phyloP scores from a whole-genome alignment of 2,113 vertebrate species.

The Lophius piscatorius region DNA sequence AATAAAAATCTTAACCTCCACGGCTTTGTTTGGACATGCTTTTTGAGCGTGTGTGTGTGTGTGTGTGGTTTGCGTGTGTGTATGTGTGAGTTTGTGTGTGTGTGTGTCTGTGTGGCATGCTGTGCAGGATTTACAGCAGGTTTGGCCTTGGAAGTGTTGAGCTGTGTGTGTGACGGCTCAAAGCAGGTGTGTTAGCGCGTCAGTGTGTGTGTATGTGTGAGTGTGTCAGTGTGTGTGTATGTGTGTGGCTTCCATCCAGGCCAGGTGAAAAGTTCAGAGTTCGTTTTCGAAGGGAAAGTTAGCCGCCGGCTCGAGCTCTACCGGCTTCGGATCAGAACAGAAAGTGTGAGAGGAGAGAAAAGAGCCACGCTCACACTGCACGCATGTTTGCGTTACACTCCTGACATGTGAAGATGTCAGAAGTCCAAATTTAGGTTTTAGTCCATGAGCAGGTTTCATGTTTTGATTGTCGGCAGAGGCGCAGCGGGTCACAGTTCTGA shows the following conservation, averaged over 20 bases:
- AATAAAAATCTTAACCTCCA: conserved; percentile 24
- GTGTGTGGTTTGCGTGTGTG: conserved; percentile 35
- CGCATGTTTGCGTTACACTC: neutral
- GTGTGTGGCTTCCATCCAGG: conserved; percentile 14
- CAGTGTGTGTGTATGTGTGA: conserved; percentile 28
- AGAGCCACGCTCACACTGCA: conserved; percentile 3
- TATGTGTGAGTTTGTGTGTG: conserved; percentile 23
- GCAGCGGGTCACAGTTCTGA: too few species aligned
- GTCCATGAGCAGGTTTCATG: neutral
- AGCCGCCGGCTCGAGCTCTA: conserved; percentile 1
- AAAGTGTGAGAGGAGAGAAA: conserved; percentile 2
- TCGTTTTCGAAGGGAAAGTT: conserved; percentile 72
- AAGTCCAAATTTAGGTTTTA: neutral
- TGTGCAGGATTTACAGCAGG: conserved; percentile 59
- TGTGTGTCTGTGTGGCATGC: conserved; percentile 33
- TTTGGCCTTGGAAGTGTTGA: conserved; percentile 58
- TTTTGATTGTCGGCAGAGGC: too few species aligned
- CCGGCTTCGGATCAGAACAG: conserved; percentile 15
- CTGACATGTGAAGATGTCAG: neutral
- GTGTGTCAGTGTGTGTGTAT: conserved; percentile 14
- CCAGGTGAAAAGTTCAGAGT: conserved; percentile 72
- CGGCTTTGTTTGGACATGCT: conserved; percentile 45
- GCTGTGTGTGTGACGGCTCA: conserved; percentile 35
- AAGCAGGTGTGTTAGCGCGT: conserved; percentile 45
- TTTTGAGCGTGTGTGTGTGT: conserved; percentile 13